Evolutionary conservation across 2,113 vertebrate species (phyloP), one percentile per base, ranked within the genome.

Genomic region (Erpornis zantholeuca): DNA sequence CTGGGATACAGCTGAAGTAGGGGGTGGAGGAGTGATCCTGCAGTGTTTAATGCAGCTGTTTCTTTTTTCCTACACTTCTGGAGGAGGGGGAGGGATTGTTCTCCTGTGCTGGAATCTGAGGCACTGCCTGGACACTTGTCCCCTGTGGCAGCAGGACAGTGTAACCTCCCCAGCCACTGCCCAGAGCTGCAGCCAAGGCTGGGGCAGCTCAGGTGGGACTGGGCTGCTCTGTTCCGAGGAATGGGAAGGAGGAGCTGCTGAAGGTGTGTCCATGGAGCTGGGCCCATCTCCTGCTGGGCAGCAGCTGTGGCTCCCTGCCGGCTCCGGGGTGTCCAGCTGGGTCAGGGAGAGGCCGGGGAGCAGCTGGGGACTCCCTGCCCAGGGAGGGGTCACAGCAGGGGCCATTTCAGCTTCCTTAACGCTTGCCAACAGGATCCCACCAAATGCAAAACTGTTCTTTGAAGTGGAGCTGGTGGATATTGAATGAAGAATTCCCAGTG

Each of bases 401-500:
- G 21, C 45, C 3, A 19, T 42, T 42, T 7, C 15, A 5, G 29
- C 14, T 88, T 97, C 98, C 98, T 99, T 99, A 97, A 99, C 97
- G 4, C 3, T 7, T 2, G 10, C 60, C 47, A 85, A 70, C 98
- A 99, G 99, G 98, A 99, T 99, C 65, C 99, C 99, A 66, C 99
- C 99, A 2, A 99, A 99, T 1, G 99, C 99, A 14, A 99, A 99
- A 69, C 99, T 99, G 12, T 98, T 98, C 90, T 99, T 99, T 86
- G 99, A 99, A 75, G 98, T 99, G 40, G 99, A 99, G 91, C 82
- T 99, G 92, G 99, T 99, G 80, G 94, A 99, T 47, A 98, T 99
- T 22, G 99, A 99, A 10, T 99, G 40, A 61, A 54, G 84, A 31
- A 19, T 35, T 70, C 38, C 63, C 50, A 11, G 15, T 2, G 36